A percentile compares a stretch with the other conserved stretches of the same genome.
phyloP scores from a whole-genome alignment of 1,140 invertebrate species.

The Radopholus similis region DNA sequence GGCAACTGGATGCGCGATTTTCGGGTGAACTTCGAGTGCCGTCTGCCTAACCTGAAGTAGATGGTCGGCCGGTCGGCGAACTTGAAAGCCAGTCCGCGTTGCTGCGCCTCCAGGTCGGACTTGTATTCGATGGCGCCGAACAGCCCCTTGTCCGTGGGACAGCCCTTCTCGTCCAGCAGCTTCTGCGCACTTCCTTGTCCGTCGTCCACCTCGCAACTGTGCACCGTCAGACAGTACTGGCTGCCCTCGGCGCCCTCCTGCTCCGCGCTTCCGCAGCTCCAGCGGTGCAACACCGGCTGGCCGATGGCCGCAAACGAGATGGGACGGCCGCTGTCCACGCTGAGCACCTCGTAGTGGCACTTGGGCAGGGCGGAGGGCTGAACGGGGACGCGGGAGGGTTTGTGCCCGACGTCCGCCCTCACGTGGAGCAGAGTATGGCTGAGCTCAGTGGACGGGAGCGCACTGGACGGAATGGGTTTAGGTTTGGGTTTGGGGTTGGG shows the following conservation, averaged over 20 bases:
- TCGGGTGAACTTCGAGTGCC: neutral
- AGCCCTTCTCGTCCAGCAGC: constrained; percentile 36
- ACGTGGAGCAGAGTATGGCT: constrained; percentile 1
- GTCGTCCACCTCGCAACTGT: constrained; percentile 40
- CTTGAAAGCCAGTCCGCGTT: constrained; percentile 37
- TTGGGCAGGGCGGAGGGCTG: constrained; percentile 20
- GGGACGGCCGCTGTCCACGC: constrained; percentile 5
- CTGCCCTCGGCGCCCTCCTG: constrained; percentile 1
- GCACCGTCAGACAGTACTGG: constrained; percentile 39
- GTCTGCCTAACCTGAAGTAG: constrained; percentile 14
- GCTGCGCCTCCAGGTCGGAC: constrained; percentile 31
- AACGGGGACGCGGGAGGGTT: neutral
- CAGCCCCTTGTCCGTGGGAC: constrained; percentile 26
- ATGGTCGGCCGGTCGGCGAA: constrained; percentile 39
- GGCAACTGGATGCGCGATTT: constrained; percentile 3
- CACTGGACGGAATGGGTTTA: neutral
- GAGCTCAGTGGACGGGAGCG: constrained; percentile 24
- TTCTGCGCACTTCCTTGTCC: constrained; percentile 37
- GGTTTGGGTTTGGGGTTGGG: neutral
- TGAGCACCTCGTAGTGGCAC: constrained; percentile 31
- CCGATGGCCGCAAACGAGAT: constrained; percentile 34
- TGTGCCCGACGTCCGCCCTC: neutral
- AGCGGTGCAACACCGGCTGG: constrained; percentile 25
- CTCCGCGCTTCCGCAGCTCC: constrained; percentile 38
- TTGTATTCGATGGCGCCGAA: constrained; percentile 33